These are phyloP conservation scores for Cantharis rufa DNA, from an alignment of 2,888 invertebrate genomes.

Conservation along the genomic window DNA sequence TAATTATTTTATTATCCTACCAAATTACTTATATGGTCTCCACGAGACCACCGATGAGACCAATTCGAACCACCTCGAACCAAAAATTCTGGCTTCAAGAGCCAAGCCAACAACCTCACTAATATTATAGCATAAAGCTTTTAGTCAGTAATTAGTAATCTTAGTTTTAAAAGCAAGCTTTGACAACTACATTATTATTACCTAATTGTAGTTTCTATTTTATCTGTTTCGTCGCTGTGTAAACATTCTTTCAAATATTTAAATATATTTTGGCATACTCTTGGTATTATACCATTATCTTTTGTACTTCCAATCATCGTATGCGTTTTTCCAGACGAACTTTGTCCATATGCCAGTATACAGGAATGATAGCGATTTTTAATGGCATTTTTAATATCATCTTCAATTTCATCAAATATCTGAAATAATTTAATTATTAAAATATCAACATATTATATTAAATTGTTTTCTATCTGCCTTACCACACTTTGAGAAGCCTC, in stretches of 20 bases:
- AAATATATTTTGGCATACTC: slow-evolving; percentile 61
- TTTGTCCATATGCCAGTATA: slow-evolving; percentile 76
- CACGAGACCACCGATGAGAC: too few species aligned
- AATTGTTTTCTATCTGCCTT: slow-evolving; percentile 39
- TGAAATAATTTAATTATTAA: slow-evolving; percentile 40
- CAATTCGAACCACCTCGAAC: too few species aligned
- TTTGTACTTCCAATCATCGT: slow-evolving; percentile 73
- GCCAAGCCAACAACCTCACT: too few species aligned
- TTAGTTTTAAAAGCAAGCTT: not conserved
- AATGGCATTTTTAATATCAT: slow-evolving; percentile 65
- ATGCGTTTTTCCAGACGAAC: slow-evolving; percentile 76
- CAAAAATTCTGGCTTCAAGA: too few species aligned
- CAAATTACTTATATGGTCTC: too few species aligned
- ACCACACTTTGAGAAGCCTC: slow-evolving; percentile 57
- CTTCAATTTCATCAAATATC: slow-evolving; percentile 71
- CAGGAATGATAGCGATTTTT: slow-evolving; percentile 69
- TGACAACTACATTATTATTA: slow-evolving; percentile 15
- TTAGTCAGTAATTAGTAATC: too few species aligned
- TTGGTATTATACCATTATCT: slow-evolving; percentile 62
- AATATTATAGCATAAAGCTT: too few species aligned
- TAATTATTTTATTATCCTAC: too few species aligned
- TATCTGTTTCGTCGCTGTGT: slow-evolving; percentile 46
- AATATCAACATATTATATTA: not conserved
- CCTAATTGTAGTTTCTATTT: slow-evolving; percentile 40
- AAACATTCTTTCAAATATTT: slow-evolving; percentile 49